These are phyloP conservation scores for Fratercula arctica DNA, from an alignment of 2,797 vertebrate species.

Conservation along the genomic window DNA sequence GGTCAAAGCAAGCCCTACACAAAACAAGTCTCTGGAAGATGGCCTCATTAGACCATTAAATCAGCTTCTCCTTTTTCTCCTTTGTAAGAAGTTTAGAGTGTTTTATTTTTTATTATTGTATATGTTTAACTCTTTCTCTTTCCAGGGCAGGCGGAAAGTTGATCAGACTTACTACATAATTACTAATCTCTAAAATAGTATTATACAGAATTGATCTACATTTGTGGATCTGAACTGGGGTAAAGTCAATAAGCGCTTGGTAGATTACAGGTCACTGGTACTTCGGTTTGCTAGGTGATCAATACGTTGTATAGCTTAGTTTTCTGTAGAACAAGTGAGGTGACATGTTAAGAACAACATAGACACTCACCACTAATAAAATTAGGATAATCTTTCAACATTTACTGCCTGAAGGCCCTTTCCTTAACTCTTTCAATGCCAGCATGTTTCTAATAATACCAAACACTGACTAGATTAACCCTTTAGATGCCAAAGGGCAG, in stretches of 20 bases:
- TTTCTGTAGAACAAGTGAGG: constrained; percentile 73
- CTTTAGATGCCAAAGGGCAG: neutral
- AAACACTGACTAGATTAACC: constrained; percentile 21
- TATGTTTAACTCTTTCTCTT: constrained; percentile 48
- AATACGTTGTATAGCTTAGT: constrained; percentile 82
- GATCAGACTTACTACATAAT: neutral
- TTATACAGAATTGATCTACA: constrained; percentile 74
- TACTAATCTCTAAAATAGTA: constrained; percentile 29
- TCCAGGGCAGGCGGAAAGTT: constrained; percentile 72
- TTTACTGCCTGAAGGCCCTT: constrained; percentile 57
- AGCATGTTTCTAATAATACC: constrained; percentile 30
- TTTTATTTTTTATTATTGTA: constrained; percentile 71
- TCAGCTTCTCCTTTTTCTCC: constrained; percentile 77
- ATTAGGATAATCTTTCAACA: constrained; percentile 70
- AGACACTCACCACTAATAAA: constrained; percentile 62
- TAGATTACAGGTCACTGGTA: constrained; percentile 87
- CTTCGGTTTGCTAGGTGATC: constrained; percentile 86
- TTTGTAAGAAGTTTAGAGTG: constrained; percentile 64
- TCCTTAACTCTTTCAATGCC: constrained; percentile 54
- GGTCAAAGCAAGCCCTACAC: constrained; percentile 94
- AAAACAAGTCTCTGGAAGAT: constrained; percentile 97
- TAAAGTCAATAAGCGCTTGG: constrained; percentile 85
- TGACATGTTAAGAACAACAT: constrained; percentile 69
- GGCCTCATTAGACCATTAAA: constrained; percentile 95
- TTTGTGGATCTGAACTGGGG: constrained; percentile 82